Percentiles rank a stretch among this genome's conserved stretches.
Evolutionary conservation across 2,797 vertebrate species (phyloP).

Genomic region (Tadarida brasiliensis): DNA sequence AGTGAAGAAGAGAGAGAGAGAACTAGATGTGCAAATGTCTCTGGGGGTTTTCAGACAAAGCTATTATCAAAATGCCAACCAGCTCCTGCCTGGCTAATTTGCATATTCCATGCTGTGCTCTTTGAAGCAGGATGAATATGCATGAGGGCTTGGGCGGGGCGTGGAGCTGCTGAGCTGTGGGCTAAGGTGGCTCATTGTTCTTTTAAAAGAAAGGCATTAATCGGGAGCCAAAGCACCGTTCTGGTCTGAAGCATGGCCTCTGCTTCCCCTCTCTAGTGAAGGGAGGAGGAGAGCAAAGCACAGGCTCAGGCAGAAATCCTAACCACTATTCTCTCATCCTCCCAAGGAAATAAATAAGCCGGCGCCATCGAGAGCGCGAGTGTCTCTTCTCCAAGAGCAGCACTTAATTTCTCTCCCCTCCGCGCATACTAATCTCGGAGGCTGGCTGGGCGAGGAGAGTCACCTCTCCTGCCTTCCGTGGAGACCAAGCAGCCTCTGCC

Average conservation of each 20-base stretch:
- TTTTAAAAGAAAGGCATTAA: conserved; percentile 50
- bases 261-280: neutral
- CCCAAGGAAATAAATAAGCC: conserved; percentile 66
- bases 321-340: neutral
- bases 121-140: conserved; percentile 84
- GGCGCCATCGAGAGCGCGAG: neutral
- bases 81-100: conserved; percentile 77
- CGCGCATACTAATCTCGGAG: conserved; percentile 18
- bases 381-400: conserved; percentile 47
- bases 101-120: conserved; percentile 81
- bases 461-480: neutral
- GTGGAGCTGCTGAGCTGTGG: conserved; percentile 40
- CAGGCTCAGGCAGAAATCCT: conserved; percentile 38
- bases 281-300: neutral
- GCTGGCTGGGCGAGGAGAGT: neutral
- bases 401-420: conserved; percentile 61
- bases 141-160: conserved; percentile 69
- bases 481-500: neutral
- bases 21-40: conserved; percentile 40
- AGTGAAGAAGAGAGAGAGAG: neutral
- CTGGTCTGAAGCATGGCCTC: neutral
- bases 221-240: neutral
- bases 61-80: conserved; percentile 83
- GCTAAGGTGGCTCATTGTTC: conserved; percentile 75
- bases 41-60: conserved; percentile 80